These are phyloP conservation scores for Eledona agricola DNA, from an alignment of 2,888 invertebrate genomes.

Conservation along the genomic window DNA sequence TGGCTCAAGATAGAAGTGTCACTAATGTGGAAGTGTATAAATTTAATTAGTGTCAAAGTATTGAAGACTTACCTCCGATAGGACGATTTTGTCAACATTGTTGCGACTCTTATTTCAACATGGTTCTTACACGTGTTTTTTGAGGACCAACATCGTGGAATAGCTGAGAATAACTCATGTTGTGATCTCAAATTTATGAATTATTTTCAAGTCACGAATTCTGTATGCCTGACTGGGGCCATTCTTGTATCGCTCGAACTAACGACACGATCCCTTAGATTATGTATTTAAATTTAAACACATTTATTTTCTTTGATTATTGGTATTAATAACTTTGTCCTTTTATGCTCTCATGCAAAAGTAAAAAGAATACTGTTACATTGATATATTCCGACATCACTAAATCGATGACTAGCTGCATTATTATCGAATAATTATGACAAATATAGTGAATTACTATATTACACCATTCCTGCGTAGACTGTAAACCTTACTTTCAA, in stretches of 20 bases:
- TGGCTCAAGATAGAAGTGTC: constrained; percentile 16
- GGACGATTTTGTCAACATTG: constrained; percentile 29
- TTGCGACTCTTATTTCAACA: constrained; percentile 30
- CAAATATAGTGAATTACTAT: too few species aligned
- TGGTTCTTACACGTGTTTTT: constrained; percentile 35
- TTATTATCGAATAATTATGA: constrained; percentile 33
- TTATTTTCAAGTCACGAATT: constrained; percentile 53
- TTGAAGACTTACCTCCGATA: constrained; percentile 5
- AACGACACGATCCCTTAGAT: constrained; percentile 51
- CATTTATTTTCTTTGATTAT: constrained; percentile 50
- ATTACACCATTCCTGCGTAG: constrained; percentile 28
- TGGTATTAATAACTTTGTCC: constrained; percentile 46
- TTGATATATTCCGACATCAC: constrained; percentile 29
- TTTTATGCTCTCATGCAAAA: constrained; percentile 32
- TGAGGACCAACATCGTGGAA: constrained; percentile 38
- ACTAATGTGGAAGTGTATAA: too few species aligned
- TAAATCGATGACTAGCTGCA: constrained; percentile 32
- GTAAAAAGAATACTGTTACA: constrained; percentile 28
- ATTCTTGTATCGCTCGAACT: constrained; percentile 38
- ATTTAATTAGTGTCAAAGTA: too few species aligned
- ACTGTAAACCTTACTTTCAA: constrained; percentile 12
- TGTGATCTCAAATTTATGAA: constrained; percentile 54
- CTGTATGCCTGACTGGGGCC: constrained; percentile 47
- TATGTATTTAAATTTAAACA: constrained; percentile 52
- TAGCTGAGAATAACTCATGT: constrained; percentile 52